A percentile compares a stretch with the other conserved stretches of the same genome.
phyloP scores from a whole-genome alignment of 2,797 vertebrate species.

The Siniperca obscura region DNA sequence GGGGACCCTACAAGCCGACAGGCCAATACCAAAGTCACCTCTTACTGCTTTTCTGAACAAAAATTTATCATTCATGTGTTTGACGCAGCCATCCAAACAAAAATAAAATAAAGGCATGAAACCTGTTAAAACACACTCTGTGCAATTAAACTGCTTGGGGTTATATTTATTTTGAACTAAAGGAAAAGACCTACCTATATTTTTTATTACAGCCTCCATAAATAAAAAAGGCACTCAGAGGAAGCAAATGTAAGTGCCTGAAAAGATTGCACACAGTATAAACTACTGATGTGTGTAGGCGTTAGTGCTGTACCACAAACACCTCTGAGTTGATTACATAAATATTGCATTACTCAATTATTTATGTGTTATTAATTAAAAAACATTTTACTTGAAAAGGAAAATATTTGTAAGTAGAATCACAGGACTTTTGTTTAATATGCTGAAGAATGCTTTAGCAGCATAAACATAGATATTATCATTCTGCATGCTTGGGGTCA shows the following conservation, averaged over 20 bases:
- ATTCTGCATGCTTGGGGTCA: slow-evolving; percentile 48
- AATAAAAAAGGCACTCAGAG: slow-evolving; percentile 66
- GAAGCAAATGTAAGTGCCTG: slow-evolving; percentile 57
- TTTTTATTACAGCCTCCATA: slow-evolving; percentile 60
- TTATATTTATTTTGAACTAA: slow-evolving; percentile 75
- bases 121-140: slow-evolving; percentile 52
- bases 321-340: slow-evolving; percentile 70
- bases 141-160: slow-evolving; percentile 64
- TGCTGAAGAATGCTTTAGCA: slow-evolving; percentile 50
- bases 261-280: slow-evolving; percentile 59
- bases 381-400: slow-evolving; percentile 61
- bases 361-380: slow-evolving; percentile 71
- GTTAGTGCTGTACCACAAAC: slow-evolving; percentile 55
- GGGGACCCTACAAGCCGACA: slow-evolving; percentile 38
- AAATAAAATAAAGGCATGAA: slow-evolving; percentile 56
- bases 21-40: slow-evolving; percentile 48
- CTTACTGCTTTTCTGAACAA: slow-evolving; percentile 51
- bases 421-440: slow-evolving; percentile 49
- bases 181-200: slow-evolving; percentile 57
- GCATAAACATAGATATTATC: slow-evolving; percentile 71
- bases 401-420: slow-evolving; percentile 70
- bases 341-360: slow-evolving; percentile 72
- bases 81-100: slow-evolving; percentile 53
- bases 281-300: slow-evolving; percentile 58
- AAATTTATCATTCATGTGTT: slow-evolving; percentile 49